Evolutionary conservation across 2,888 invertebrate genomes (phyloP), one percentile per base, ranked within the genome.

Genomic region (Trisateles emortualis): DNA sequence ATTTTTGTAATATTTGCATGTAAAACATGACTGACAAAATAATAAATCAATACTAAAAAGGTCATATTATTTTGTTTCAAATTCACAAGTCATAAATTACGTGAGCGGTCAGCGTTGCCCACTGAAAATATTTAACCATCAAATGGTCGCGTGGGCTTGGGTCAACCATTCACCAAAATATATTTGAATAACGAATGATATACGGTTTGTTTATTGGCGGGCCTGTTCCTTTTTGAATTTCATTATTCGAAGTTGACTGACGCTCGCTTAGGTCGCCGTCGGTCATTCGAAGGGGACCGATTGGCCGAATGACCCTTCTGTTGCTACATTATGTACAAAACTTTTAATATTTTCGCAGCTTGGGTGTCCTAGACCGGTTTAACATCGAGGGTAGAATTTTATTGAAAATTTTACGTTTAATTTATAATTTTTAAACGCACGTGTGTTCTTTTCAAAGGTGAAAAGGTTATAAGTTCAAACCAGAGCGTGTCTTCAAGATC

Each of bases 121-220:
- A 89, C 88, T 84, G 86, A 87, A 89, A 92, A 92, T 92, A 88
- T 92, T 91, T 90, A 87, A 86, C 88, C 86, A 86, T 84, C 85
- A 84, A 89, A 90, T 87, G 88, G 88, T 88, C 90, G 84, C 90
- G 92, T 88, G 89, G 90, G 88, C 88, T 84, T 78, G 88, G 92
- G 92, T 92, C 92, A 92, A 83, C 90, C 90, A 87, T 90, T 89
- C 88, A 84, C 86, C 70, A 86, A 85, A 85, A 86, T 81, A 81
- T 91, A 92, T 92, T 92, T 92, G 87, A 92, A 90, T 89, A 89
- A 84, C 74, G 88, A 88, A 91, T 92, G 92, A 92, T 92, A 87
- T 92, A 92, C 90, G 92, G 89, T 91, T 92, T 92, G 92, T 92
- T 92, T 92, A 92, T 92, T 91, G 90, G 92, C 86, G 87, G 88